These are phyloP conservation scores for Chironomus riparius DNA, from an alignment of 2,888 invertebrate species.

Conservation along the genomic window DNA sequence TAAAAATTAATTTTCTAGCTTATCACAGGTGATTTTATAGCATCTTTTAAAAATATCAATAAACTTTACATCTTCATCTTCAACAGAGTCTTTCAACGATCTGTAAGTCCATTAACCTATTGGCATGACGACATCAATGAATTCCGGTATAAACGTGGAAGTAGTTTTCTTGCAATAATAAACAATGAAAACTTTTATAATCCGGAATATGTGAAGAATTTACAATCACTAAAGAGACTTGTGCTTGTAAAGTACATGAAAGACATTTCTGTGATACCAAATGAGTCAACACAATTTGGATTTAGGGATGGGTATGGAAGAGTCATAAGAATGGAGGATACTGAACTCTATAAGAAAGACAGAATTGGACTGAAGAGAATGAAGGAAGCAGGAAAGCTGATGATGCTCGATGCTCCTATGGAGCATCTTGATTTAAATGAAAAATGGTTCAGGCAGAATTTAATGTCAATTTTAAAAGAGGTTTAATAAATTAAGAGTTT, in stretches of 20 bases:
- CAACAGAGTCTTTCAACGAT: slow-evolving; percentile 50
- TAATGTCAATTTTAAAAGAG: slow-evolving; percentile 44
- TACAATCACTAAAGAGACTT: slow-evolving; percentile 61
- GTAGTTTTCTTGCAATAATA: slow-evolving; percentile 87
- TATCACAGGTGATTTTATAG: not conserved
- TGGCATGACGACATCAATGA: slow-evolving; percentile 97
- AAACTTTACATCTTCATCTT: not conserved
- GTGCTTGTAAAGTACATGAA: slow-evolving; percentile 83
- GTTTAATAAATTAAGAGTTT: not conserved
- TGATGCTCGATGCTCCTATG: slow-evolving; percentile 63
- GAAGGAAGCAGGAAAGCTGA: slow-evolving; percentile 57
- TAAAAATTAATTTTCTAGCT: not conserved
- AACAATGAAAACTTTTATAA: slow-evolving; percentile 76
- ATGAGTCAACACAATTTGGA: slow-evolving; percentile 92
- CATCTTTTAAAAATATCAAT: not conserved
- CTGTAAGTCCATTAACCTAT: slow-evolving; percentile 87
- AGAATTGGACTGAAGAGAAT: slow-evolving; percentile 69
- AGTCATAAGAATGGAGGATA: slow-evolving; percentile 47
- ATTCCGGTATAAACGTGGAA: slow-evolving; percentile 60
- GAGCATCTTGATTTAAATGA: slow-evolving; percentile 73
- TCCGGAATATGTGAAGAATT: slow-evolving; percentile 63
- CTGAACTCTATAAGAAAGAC: slow-evolving; percentile 68
- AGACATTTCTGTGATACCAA: slow-evolving; percentile 88
- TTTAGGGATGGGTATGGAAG: slow-evolving; percentile 80
- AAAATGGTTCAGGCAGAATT: slow-evolving; percentile 65